Conservation (phyloP, 1,140 invertebrate species). For the Achatina immaculata region DNA sequence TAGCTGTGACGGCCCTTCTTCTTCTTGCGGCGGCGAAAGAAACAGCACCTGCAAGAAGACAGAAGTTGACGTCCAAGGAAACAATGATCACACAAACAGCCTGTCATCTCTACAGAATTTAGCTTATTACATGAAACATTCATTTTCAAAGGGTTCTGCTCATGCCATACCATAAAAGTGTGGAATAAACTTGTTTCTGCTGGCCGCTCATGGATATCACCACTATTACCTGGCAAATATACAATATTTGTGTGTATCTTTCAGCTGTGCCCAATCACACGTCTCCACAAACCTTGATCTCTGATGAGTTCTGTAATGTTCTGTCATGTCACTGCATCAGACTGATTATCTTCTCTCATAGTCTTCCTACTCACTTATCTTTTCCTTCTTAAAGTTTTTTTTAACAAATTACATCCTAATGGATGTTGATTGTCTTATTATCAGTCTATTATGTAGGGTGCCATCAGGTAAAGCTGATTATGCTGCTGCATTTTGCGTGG, state of each 20-base stretch:
- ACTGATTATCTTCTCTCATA: no score
- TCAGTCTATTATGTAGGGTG: no score
- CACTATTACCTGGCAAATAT: background rate
- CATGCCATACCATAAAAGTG: background rate
- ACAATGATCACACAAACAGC: slow-evolving; percentile 23
- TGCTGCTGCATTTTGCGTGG: no score
- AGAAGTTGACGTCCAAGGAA: slow-evolving; percentile 48
- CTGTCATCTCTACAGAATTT: background rate
- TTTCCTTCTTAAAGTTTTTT: no score
- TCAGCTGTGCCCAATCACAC: background rate
- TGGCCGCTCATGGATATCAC: background rate
- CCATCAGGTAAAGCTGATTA: no score
- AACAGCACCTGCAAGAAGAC: slow-evolving; percentile 85
- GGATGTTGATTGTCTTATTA: no score
- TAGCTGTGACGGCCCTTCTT: slow-evolving; percentile 74
- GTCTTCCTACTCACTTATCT: no score
- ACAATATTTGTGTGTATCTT: background rate
- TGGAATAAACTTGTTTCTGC: background rate
- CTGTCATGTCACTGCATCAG: no score
- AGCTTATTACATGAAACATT: background rate
- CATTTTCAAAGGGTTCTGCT: background rate
- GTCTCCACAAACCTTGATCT: no score
- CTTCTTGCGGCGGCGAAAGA: slow-evolving; percentile 97
- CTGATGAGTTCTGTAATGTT: no score
- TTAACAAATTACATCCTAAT: no score